phyloP scores from a whole-genome alignment of 23 tunicate species.

The Ciona savignyi region DNA sequence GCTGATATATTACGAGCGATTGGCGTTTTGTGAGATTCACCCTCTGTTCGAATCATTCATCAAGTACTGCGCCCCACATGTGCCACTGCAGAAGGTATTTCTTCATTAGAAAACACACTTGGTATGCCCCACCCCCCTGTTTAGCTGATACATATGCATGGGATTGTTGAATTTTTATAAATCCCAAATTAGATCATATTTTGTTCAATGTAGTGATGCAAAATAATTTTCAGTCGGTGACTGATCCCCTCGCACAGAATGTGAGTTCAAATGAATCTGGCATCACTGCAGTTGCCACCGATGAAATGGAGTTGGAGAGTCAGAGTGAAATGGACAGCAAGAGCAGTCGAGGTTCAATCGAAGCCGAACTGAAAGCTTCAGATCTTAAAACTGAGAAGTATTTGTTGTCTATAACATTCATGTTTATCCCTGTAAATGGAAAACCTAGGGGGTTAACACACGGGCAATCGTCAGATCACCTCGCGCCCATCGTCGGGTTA shows the following conservation, averaged over 20 bases:
- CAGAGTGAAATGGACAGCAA: slow-evolving; percentile 98
- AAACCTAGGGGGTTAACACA: no score
- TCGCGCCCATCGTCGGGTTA: no score
- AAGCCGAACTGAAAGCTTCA: slow-evolving; percentile 63
- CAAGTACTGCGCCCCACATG: slow-evolving; percentile 58
- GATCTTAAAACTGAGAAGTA: slow-evolving; percentile 70
- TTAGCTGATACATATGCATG: no score
- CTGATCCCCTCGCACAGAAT: neutral
- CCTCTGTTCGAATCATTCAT: slow-evolving; percentile 43
- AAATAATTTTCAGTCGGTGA: neutral
- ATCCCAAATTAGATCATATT: no score
- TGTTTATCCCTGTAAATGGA: no score
- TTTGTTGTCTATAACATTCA: no score
- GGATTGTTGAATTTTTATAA: no score
- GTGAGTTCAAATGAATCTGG: neutral
- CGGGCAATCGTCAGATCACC: no score
- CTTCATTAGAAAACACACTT: no score
- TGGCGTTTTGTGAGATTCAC: slow-evolving; percentile 51
- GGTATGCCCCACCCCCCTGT: neutral
- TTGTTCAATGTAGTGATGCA: neutral
- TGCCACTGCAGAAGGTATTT: slow-evolving; percentile 47
- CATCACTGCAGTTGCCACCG: slow-evolving; percentile 12
- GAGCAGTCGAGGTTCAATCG: slow-evolving; percentile 72
- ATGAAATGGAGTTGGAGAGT: slow-evolving; percentile 93
- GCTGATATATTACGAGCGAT: slow-evolving; percentile 52